Conservation (phyloP, 2,888 invertebrate genomes). For the Cremastinae sp. region DNA sequence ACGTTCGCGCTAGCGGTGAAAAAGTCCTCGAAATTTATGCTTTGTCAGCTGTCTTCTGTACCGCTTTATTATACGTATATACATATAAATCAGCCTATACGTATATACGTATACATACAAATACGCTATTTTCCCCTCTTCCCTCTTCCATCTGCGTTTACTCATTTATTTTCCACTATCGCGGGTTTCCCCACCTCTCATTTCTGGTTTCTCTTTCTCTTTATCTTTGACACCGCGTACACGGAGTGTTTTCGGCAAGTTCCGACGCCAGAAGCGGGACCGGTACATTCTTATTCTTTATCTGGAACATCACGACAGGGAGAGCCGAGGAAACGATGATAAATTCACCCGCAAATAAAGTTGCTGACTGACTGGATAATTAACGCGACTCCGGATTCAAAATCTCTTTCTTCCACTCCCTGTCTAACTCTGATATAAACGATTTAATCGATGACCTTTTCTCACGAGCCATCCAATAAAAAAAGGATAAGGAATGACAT, state of each 20-base stretch:
- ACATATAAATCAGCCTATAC: no score
- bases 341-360: constrained; percentile 43
- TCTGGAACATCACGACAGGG: constrained; percentile 17
- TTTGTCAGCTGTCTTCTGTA: constrained; percentile 54
- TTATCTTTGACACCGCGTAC: not conserved
- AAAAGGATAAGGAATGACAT: no score
- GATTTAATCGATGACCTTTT: no score
- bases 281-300: constrained; percentile 30
- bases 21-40: constrained; percentile 59
- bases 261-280: constrained; percentile 12
- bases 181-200: constrained; percentile 1
- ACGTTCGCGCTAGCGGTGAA: constrained; percentile 16
- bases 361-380: constrained; percentile 50
- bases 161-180: constrained; percentile 51
- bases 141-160: constrained; percentile 37
- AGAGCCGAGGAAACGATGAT: constrained; percentile 26
- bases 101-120: not conserved
- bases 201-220: constrained; percentile 2
- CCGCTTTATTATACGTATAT: not conserved
- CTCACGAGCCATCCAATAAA: no score
- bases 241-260: not conserved
- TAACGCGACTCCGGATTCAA: constrained; percentile 40
- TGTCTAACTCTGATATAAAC: no score
- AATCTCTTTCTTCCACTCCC: no score
- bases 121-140: constrained; percentile 5